These are phyloP conservation scores for Drosophila seguyi DNA, from an alignment of 1,140 invertebrate species.

Conservation along the genomic window DNA sequence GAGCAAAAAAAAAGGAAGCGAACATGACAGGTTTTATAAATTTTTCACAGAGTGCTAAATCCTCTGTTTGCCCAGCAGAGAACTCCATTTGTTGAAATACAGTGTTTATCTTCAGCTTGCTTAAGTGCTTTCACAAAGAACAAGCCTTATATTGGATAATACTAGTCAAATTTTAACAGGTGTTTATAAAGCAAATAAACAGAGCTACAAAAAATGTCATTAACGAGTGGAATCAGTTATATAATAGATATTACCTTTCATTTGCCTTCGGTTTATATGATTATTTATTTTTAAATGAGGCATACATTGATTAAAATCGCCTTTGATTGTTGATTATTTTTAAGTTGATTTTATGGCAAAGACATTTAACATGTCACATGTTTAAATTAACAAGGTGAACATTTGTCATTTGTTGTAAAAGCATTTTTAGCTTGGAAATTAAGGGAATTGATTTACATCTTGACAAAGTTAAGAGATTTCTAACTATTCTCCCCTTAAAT, in stretches of 20 bases:
- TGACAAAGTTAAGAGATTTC: background rate
- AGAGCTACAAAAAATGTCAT: background rate
- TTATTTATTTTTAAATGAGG: constrained; percentile 15
- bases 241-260: background rate
- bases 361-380: background rate
- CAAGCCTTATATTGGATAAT: background rate
- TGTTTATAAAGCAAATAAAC: background rate
- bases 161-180: constrained; percentile 2
- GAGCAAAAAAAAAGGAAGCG: constrained; percentile 5
- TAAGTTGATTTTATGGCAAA: background rate
- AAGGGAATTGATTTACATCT: background rate
- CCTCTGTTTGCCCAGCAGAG: constrained; percentile 10
- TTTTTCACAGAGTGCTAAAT: constrained; percentile 12
- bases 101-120: background rate
- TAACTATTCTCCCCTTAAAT: background rate
- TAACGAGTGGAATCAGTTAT: background rate
- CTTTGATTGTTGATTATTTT: background rate
- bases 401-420: background rate
- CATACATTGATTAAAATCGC: background rate
- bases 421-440: background rate
- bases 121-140: background rate
- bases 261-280: background rate
- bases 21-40: constrained; percentile 9
- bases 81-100: constrained; percentile 29
- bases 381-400: constrained; percentile 3